A percentile compares a stretch with the other conserved stretches of the same genome.
These are phyloP conservation scores for Syngnathus floridae DNA, from an alignment of 2,113 vertebrate species.

Conservation along the genomic window DNA sequence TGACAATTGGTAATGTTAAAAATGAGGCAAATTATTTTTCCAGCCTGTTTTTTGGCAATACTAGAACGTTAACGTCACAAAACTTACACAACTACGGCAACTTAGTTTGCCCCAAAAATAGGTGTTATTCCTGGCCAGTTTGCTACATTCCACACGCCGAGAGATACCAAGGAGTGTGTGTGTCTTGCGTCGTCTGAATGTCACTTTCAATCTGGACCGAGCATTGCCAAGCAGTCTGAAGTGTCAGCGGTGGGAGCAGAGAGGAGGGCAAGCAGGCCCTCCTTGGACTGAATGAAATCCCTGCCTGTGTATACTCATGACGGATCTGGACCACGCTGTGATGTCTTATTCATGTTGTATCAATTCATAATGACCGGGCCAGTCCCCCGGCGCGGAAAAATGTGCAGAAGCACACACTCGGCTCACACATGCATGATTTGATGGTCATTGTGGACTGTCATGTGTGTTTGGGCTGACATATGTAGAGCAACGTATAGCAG, in stretches of 20 bases:
- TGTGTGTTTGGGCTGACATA: constrained; percentile 10
- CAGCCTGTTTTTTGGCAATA: neutral
- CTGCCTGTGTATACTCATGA: constrained; percentile 62
- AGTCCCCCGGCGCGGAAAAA: constrained; percentile 38
- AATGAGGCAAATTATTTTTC: neutral
- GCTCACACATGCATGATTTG: constrained; percentile 20
- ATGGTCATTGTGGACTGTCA: constrained; percentile 43
- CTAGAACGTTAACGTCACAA: neutral
- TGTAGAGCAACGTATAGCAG: constrained; percentile 50
- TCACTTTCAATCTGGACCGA: constrained; percentile 60
- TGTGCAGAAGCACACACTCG: constrained; percentile 9
- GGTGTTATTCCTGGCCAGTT: constrained; percentile 62
- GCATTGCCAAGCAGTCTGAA: constrained; percentile 42
- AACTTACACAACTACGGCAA: constrained; percentile 29
- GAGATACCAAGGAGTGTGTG: constrained; percentile 31
- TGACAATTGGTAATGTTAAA: neutral
- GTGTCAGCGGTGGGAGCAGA: constrained; percentile 40
- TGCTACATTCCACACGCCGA: constrained; percentile 55
- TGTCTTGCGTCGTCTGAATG: constrained; percentile 45
- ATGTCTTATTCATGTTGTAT: constrained; percentile 71
- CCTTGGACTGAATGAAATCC: constrained; percentile 49
- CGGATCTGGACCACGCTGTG: constrained; percentile 65
- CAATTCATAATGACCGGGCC: constrained; percentile 69
- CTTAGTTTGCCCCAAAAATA: constrained; percentile 34
- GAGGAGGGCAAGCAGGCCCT: constrained; percentile 26